phyloP scores from a whole-genome alignment of 1,140 invertebrate species.

The Tetramorium parvispinum region DNA sequence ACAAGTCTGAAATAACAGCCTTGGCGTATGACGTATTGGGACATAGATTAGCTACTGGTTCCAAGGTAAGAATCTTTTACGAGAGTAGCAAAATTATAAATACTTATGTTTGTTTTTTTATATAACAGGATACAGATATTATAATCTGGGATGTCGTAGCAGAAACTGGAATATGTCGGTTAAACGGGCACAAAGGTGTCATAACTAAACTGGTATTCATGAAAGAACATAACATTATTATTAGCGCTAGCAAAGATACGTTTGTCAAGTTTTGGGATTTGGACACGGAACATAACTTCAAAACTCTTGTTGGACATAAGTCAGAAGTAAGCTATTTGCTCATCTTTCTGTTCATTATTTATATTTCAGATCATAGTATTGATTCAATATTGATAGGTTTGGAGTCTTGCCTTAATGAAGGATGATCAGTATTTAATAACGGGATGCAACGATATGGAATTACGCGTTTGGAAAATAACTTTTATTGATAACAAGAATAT shows the following conservation, averaged over 20 bases:
- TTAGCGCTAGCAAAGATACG: conserved; percentile 97
- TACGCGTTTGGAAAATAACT: conserved; percentile 93
- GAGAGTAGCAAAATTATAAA: conserved; percentile 17
- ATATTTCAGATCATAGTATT: not conserved
- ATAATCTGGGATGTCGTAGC: conserved; percentile 98
- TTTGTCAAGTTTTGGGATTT: conserved; percentile 99
- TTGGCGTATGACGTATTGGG: conserved; percentile 93
- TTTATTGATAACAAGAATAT: conserved; percentile 73
- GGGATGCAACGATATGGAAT: conserved; percentile 93
- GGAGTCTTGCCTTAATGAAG: conserved; percentile 92
- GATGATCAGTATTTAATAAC: conserved; percentile 94
- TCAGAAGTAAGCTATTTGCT: conserved; percentile 87
- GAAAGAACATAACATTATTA: conserved; percentile 90
- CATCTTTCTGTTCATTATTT: conserved; percentile 22
- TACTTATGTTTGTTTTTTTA: conserved; percentile 59
- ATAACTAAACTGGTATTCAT: conserved; percentile 96
- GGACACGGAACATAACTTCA: conserved; percentile 97
- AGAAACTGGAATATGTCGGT: conserved; percentile 94
- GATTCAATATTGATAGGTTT: conserved; percentile 88
- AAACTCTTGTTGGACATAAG: conserved; percentile 94
- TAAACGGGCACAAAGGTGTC: conserved; percentile 96
- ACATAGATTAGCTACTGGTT: conserved; percentile 93
- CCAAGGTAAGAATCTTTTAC: conserved; percentile 88
- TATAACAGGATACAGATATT: conserved; percentile 93
- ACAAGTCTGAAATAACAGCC: conserved; percentile 94